Evolutionary conservation across 2,888 invertebrate species (phyloP).

Genomic region (Beris morrisii): DNA sequence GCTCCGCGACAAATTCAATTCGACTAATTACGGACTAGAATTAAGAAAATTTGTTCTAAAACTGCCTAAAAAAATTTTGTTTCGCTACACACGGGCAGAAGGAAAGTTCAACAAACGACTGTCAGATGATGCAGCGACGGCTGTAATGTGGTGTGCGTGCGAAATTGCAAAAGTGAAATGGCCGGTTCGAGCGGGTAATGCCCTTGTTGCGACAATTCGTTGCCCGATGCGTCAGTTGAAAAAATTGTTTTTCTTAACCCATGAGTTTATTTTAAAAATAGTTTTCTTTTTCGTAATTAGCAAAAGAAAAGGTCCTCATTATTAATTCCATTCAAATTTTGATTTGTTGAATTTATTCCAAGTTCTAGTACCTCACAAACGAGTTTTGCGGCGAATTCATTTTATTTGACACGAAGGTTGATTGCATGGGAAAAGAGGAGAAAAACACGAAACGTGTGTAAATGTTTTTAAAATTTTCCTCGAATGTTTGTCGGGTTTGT

Average conservation of each 20-base stretch:
- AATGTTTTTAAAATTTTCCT: slow-evolving; percentile 31
- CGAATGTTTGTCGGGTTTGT: slow-evolving; percentile 34
- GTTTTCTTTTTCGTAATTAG: too few relatives aligned
- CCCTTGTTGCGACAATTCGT: not conserved
- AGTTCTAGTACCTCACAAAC: too few relatives aligned
- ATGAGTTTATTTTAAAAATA: too few relatives aligned
- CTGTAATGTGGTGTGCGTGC: slow-evolving; percentile 39
- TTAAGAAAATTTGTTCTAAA: not conserved
- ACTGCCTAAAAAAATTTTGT: not conserved
- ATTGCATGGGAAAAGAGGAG: too few relatives aligned
- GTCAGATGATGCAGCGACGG: slow-evolving; percentile 23
- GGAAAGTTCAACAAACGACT: slow-evolving; percentile 2
- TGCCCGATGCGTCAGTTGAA: too few relatives aligned
- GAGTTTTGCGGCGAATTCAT: too few relatives aligned
- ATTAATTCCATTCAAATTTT: too few relatives aligned
- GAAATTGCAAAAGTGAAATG: slow-evolving; percentile 40
- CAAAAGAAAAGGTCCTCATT: too few relatives aligned
- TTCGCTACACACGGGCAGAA: not conserved
- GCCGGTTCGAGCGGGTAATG: slow-evolving; percentile 32
- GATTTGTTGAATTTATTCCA: too few relatives aligned
- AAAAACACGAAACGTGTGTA: not conserved
- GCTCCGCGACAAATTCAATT: not conserved
- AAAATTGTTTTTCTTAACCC: too few relatives aligned
- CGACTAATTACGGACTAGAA: not conserved
- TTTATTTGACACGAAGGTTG: too few relatives aligned